Evolutionary conservation across 92 coral and sea anemone species (phyloP), one percentile per base, ranked within the genome.

Genomic region (Heteractis magnifica): DNA sequence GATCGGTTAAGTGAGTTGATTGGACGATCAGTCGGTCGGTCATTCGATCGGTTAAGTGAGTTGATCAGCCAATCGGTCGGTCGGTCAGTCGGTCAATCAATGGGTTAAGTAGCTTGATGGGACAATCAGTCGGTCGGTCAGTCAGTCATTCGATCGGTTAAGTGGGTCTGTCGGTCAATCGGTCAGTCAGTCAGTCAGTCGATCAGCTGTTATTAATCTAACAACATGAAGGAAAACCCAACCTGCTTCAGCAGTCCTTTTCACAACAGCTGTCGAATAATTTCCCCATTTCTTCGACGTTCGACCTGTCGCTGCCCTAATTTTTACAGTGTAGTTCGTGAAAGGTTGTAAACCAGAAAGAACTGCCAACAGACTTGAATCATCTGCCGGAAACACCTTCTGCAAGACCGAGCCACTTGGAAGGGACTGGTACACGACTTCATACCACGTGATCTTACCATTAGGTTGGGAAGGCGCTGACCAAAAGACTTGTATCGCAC

Each of bases 241-340:
- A 94, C 99, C 97, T 88, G 98, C 84, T 83, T 96, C 92, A 0
- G 81, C 87, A 4, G 99, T 91, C 59, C 81, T 85, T 65, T 72
- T 83, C 51, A 87, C 85, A 58, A 82, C 88, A 60, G 73, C 53
- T 6, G 88, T 60, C 4, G 98, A 84, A 82, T 77, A 92, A 82
- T 96, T 96, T 50, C 99, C 99, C 99, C 99, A 96, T 73, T 72
- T 62, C 78, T 65, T 52, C 64, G 71, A 56, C 18, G 76, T 56
- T 8, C 20, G 65, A 34, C 88, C 90, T 49, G 97, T 96, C 52
- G 98, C 93, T 20, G 97, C 97, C 53, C 93, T 92, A 10, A 92
- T 79, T 79, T 91, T 93, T 49, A 92, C 87, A 60, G 65, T 82
- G 85, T 96, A 96, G 71, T 74, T 83, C 64, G 94, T 96, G 53